Evolutionary conservation across 2,797 vertebrate species (phyloP), one percentile per base, ranked within the genome.

Genomic region (Brachyrhaphis roseni): DNA sequence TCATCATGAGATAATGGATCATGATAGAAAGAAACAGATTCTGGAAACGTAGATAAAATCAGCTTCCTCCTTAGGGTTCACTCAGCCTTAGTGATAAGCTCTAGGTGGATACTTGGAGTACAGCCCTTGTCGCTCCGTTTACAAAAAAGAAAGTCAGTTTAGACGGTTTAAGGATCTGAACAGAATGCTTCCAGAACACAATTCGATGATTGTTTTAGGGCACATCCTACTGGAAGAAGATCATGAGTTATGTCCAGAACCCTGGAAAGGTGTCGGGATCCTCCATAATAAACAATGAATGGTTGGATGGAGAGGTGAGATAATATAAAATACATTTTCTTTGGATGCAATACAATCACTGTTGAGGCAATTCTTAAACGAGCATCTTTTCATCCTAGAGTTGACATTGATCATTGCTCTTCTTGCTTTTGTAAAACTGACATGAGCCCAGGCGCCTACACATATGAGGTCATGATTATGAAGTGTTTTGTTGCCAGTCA

Each of bases 381-480:
- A 1, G 31, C 36, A 59, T 84, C 4, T 76, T 77, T 75, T 78
- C 77, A 78, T 90, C 86, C 59, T 85, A 87, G 72, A 79, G 34
- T 8, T 80, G 82, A 88, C 80, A 81, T 81, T 86, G 72, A 84
- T 36, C n/a, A 83, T 55, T 36, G 34, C 8, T 74, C 83, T 86
- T 88, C 74, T 82, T 86, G 82, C 85, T 72, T 36, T 20, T 83
- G 64, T 74, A 80, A 77, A 28, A 4, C 64, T 73, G 70, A 68
- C 78, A 53, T 78, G 79, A 82, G 77, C 43, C 55, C 75, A 74
- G 77, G 74, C 72, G 45, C 71, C 77, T 77, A 62, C 74, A 86
- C 89, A 82, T 84, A 85, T 92, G 91, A 92, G 78, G 87, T 91
- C 84, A 93, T 87, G 81, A 82, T 28, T 73, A 81, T 47, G 82